A percentile compares a stretch with the other conserved stretches of the same genome.
Evolutionary conservation across 2,113 vertebrate species (phyloP).

Genomic region (Paramormyrops kingsleyae): DNA sequence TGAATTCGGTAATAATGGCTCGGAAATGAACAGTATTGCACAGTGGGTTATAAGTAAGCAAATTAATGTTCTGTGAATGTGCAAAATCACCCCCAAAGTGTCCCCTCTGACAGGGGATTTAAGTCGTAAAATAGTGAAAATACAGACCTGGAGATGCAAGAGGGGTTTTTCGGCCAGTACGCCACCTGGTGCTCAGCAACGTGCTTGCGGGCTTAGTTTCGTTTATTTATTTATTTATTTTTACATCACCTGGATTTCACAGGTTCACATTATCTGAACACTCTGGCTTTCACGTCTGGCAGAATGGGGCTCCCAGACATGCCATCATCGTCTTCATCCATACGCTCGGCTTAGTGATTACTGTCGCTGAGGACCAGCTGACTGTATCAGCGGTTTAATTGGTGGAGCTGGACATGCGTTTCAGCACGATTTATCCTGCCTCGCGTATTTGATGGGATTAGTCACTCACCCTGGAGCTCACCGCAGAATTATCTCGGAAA

Average conservation of each 20-base stretch:
- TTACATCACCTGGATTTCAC: background rate
- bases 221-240: background rate
- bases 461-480: slow-evolving; percentile 28
- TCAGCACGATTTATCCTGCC: slow-evolving; percentile 36
- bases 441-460: slow-evolving; percentile 52
- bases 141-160: background rate
- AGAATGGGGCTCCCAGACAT: background rate
- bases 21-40: background rate
- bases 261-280: background rate
- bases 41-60: background rate
- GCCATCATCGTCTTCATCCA: background rate
- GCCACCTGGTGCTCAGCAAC: background rate
- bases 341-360: background rate
- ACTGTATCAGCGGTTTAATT: slow-evolving; percentile 34
- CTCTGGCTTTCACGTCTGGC: background rate
- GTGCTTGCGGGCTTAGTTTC: background rate
- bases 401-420: slow-evolving; percentile 43
- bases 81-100: background rate
- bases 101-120: background rate
- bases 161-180: background rate
- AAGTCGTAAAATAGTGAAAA: background rate
- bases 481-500: slow-evolving; percentile 7
- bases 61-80: background rate
- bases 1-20: background rate
- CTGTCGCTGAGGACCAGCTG: slow-evolving; percentile 23